Evolutionary conservation across 2,888 invertebrate genomes (phyloP).

Genomic region (Synanthedon myopaeformis): DNA sequence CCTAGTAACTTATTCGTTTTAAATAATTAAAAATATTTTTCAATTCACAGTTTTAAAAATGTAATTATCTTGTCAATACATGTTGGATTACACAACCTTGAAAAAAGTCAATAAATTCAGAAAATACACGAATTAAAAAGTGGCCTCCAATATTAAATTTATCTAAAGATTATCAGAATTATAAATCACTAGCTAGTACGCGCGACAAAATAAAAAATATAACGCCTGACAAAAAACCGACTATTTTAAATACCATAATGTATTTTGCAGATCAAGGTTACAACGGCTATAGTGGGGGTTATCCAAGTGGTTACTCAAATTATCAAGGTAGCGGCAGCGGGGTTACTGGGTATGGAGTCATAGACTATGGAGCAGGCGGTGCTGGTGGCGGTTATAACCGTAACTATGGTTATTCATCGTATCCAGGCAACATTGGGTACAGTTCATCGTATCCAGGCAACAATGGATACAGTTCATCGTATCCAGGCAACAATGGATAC

Average conservation of each 20-base stretch:
- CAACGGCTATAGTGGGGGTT: conserved; percentile 43
- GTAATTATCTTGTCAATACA: no score
- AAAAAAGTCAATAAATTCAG: no score
- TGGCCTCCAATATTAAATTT: no score
- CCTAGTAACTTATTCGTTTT: no score
- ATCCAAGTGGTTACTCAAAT: conserved; percentile 11
- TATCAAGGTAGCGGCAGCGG: conserved; percentile 10
- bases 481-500: conserved; percentile 4
- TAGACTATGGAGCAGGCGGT: conserved; percentile 18
- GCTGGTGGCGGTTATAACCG: conserved; percentile 9
- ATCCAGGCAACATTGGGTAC: background rate
- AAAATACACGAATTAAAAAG: no score
- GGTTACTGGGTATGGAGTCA: conserved; percentile 29
- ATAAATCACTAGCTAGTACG: no score
- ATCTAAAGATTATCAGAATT: no score
- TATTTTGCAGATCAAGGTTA: conserved; percentile 30
- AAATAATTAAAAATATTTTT: no score
- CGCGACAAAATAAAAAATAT: no score
- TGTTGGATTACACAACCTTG: no score
- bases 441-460: background rate
- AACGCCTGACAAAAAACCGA: no score
- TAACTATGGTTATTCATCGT: conserved; percentile 3
- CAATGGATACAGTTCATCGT: background rate
- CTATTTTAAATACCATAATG: background rate
- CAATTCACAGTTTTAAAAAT: no score